A percentile compares a stretch with the other conserved stretches of the same genome.
phyloP scores from a whole-genome alignment of 64 coral and sea anemone genomes.

The Pocillopora damicornis region DNA sequence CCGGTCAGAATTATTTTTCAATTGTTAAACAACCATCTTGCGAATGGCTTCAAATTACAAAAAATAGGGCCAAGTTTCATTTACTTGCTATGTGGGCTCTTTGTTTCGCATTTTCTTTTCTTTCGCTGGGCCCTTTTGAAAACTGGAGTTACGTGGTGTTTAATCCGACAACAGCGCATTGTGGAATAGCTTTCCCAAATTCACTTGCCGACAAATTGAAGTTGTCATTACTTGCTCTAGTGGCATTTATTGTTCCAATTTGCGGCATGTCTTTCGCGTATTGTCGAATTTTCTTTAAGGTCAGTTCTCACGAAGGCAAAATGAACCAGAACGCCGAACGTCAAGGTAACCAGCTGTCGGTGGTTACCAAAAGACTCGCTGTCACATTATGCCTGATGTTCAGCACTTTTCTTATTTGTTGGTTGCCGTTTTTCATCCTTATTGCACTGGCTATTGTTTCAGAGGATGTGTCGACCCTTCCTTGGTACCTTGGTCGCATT shows the following conservation, averaged over 20 bases:
- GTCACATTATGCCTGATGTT: conserved; percentile 85
- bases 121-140: conserved; percentile 69
- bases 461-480: conserved; percentile 31
- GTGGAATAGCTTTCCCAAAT: conserved; percentile 78
- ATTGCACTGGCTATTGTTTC: conserved; percentile 49
- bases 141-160: conserved; percentile 72
- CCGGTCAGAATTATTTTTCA: conserved; percentile 72
- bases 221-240: conserved; percentile 43
- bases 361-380: conserved; percentile 62
- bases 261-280: conserved; percentile 65
- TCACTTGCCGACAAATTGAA: conserved; percentile 46
- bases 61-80: conserved; percentile 45
- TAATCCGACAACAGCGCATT: conserved; percentile 76
- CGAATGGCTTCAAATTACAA: conserved; percentile 46
- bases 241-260: conserved; percentile 67
- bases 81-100: conserved; percentile 43
- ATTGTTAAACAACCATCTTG: conserved; percentile 47
- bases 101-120: conserved; percentile 55
- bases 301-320: conserved; percentile 43
- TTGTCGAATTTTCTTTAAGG: conserved; percentile 63
- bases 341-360: not conserved
- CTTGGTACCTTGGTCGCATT: conserved; percentile 45
- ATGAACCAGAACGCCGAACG: conserved; percentile 2
- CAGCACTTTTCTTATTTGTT: conserved; percentile 72
- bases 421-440: conserved; percentile 84